Conservation (phyloP, 2,113 vertebrate genomes). For the Nothobranchius furzeri region DNA sequence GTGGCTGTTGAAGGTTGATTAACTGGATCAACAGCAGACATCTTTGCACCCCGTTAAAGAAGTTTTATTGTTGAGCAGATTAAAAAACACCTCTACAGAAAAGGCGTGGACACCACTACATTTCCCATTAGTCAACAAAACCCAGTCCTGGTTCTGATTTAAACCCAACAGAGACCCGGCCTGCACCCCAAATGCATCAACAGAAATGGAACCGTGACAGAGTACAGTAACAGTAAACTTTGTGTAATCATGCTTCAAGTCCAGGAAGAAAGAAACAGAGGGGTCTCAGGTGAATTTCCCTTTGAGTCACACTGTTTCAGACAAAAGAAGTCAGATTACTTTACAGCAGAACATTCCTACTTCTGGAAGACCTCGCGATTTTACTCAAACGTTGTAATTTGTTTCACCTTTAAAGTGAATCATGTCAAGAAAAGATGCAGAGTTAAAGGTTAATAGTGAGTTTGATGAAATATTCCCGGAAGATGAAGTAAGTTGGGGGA, state of each 20-base stretch:
- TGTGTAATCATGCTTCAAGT: slow-evolving; percentile 8
- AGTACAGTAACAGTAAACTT: neutral
- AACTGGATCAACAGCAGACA: too few species aligned
- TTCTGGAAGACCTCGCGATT: neutral
- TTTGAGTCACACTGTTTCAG: neutral
- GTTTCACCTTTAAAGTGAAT: too few species aligned
- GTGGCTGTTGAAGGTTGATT: too few species aligned
- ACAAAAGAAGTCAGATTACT: slow-evolving; percentile 25
- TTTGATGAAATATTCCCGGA: neutral
- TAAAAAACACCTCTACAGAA: too few species aligned
- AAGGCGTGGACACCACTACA: too few species aligned
- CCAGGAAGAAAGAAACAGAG: slow-evolving; percentile 21
- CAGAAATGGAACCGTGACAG: neutral
- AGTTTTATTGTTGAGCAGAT: too few species aligned
- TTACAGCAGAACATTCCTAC: neutral
- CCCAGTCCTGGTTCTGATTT: too few species aligned
- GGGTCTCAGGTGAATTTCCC: neutral
- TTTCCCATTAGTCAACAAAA: too few species aligned
- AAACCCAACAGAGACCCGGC: too few species aligned
- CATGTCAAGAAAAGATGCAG: neutral
- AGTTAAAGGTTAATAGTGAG: neutral
- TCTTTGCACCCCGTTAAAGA: too few species aligned
- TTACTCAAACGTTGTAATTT: too few species aligned
- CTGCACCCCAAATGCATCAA: too few species aligned
- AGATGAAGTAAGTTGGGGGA: slow-evolving; percentile 5